Percentiles rank a stretch among this genome's conserved stretches.
phyloP scores from a whole-genome alignment of 2,113 vertebrate genomes.

The Myxocyprinus asiaticus region DNA sequence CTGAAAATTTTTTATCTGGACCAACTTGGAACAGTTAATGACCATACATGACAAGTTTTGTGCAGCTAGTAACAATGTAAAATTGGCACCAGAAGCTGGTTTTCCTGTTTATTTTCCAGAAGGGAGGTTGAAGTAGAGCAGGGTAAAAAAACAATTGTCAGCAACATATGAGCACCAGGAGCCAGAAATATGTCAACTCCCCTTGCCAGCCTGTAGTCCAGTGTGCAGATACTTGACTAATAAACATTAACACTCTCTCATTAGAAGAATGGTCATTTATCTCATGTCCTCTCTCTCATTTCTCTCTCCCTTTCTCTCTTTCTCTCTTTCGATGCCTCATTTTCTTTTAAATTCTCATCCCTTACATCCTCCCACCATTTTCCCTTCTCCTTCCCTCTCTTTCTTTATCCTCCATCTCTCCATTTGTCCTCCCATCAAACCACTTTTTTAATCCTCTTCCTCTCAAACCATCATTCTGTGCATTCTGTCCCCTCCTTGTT shows the following conservation, averaged over 20 bases:
- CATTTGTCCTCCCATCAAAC: slow-evolving; percentile 55
- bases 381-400: slow-evolving; percentile 49
- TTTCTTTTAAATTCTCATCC: slow-evolving; percentile 58
- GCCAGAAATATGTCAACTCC: slow-evolving; percentile 69
- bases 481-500: slow-evolving; percentile 46
- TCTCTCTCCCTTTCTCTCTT: slow-evolving; percentile 50
- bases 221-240: slow-evolving; percentile 71
- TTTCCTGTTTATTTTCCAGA: background rate
- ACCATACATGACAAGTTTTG: background rate
- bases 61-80: slow-evolving; percentile 62
- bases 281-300: slow-evolving; percentile 60
- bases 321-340: slow-evolving; percentile 52
- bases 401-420: slow-evolving; percentile 59
- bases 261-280: slow-evolving; percentile 72
- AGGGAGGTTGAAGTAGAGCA: slow-evolving; percentile 64
- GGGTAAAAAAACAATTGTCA: slow-evolving; percentile 62
- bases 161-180: slow-evolving; percentile 59
- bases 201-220: slow-evolving; percentile 58
- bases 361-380: slow-evolving; percentile 58
- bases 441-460: slow-evolving; percentile 49
- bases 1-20: background rate
- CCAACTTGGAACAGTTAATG: background rate
- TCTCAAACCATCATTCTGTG: slow-evolving; percentile 28
- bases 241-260: slow-evolving; percentile 68
- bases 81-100: slow-evolving; percentile 15